Base-by-base conservation (phyloP, 2,888 invertebrate genomes). In the Campopleginae sp. region DNA sequence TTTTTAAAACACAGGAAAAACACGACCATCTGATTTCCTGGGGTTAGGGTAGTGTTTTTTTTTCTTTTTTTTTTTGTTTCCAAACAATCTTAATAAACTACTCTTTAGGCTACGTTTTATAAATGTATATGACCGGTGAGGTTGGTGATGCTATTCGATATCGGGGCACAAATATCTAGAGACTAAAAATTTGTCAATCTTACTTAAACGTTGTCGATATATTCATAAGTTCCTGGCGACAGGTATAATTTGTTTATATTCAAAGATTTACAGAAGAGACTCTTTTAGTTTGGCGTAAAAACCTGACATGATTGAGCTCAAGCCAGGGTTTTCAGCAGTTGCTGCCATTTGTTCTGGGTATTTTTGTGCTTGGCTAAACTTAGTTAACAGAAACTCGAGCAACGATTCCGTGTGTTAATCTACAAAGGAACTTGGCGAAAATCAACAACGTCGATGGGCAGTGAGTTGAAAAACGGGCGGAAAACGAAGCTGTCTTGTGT, bases 381-480 rank as follows among this genome's bases (percentile, higher is more conserved):
- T 27, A 14, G n/a, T 10, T n/a, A 1, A 31, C 33, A n/a, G 23
- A 23, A 38, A 51, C n/a, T 68, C 10, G 46, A 78, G 48, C 44
- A 19, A 19, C 58, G 17, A 66, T 2, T 61, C 14, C 10, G 51
- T 38, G 44, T 44, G 17, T 38, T 27, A 17, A 48, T 48, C 23
- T 63, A 27, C 19, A 3, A 65, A 33, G 27, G 33, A 58, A 27
- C 17, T 58, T 72, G 14, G 44, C 33, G 23, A 63, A 72, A 80
- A 46, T 66, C 33, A 65, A 72, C 19, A 72, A 44, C 66, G 74
- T 81, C 84, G 58, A 80, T 68, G 72, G 80, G 72, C 80, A 80
- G 65, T 78, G 68, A 77, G 44, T 63, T 17, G 51, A 44, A 38
- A 31, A 65, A 61, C 48, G 19, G 70, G 44, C 65, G 75, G 17